A percentile compares a stretch with the other conserved stretches of the same genome.
These are phyloP conservation scores for Onychomys arenicola DNA, from an alignment of 2,797 vertebrate species.

Conservation along the genomic window DNA sequence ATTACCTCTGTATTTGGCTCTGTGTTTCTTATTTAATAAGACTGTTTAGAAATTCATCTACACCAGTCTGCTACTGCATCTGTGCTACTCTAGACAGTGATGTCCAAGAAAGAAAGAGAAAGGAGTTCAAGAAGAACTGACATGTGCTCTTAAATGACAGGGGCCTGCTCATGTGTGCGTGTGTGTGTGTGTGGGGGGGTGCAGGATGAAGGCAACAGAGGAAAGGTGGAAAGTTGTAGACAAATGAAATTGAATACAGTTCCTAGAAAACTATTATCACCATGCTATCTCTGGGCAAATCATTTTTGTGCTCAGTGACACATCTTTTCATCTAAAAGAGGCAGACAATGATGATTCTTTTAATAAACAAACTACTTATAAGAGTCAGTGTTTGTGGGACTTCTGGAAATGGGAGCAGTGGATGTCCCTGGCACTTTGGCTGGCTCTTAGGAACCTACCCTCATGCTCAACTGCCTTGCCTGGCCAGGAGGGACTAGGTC, in stretches of 20 bases:
- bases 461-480: background rate
- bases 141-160: background rate
- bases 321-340: background rate
- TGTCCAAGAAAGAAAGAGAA: background rate
- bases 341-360: background rate
- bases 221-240: background rate
- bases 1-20: too few relatives aligned
- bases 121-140: background rate
- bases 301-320: background rate
- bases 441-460: background rate
- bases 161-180: background rate
- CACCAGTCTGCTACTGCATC: constrained; percentile 85
- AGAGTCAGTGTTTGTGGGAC: background rate
- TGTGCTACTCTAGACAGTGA: constrained; percentile 75
- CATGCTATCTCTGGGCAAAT: background rate
- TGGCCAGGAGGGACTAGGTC: background rate
- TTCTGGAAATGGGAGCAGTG: background rate
- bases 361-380: background rate
- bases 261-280: background rate
- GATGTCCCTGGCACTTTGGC: background rate
- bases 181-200: too few relatives aligned
- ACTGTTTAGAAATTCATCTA: too few relatives aligned
- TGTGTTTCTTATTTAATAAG: too few relatives aligned
- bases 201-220: background rate
- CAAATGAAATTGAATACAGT: background rate